Percentiles rank a stretch among this genome's conserved stretches.
These are phyloP conservation scores for Chloebia gouldiae DNA, from an alignment of 2,113 vertebrate genomes.

Conservation along the genomic window DNA sequence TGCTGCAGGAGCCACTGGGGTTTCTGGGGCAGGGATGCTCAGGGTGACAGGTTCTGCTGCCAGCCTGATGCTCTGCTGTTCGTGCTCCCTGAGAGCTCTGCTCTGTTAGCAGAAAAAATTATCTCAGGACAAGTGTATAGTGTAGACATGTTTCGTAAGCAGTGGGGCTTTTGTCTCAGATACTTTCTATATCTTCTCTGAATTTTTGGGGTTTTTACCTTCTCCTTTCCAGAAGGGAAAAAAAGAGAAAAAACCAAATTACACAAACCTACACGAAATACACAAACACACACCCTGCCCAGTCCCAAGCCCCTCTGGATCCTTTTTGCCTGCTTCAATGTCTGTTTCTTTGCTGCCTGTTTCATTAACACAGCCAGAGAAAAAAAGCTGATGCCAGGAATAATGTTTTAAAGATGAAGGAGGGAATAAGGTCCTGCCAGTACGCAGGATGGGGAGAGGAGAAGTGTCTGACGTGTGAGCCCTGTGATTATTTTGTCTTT, in stretches of 20 bases:
- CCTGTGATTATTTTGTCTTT: neutral
- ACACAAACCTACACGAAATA: neutral
- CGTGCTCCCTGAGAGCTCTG: neutral
- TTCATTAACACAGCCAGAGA: neutral
- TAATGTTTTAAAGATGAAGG: neutral
- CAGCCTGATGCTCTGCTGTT: slow-evolving; percentile 12
- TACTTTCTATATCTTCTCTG: neutral
- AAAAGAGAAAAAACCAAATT: neutral
- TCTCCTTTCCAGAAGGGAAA: neutral
- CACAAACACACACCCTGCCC: neutral
- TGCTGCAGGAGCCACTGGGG: neutral
- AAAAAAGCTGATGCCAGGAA: neutral
- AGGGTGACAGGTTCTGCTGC: neutral
- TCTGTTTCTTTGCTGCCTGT: neutral
- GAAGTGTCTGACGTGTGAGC: neutral
- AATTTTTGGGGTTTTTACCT: neutral
- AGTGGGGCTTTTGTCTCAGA: neutral
- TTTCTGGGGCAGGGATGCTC: neutral
- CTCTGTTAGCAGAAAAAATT: neutral
- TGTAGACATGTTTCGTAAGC: neutral
- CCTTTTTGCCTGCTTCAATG: neutral
- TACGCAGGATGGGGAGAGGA: rapidly evolving
- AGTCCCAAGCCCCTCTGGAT: neutral
- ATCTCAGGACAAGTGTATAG: neutral
- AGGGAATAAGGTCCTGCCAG: neutral